These are phyloP conservation scores for Dolichopus griseipennis DNA, from an alignment of 2,888 invertebrate genomes.

Conservation along the genomic window DNA sequence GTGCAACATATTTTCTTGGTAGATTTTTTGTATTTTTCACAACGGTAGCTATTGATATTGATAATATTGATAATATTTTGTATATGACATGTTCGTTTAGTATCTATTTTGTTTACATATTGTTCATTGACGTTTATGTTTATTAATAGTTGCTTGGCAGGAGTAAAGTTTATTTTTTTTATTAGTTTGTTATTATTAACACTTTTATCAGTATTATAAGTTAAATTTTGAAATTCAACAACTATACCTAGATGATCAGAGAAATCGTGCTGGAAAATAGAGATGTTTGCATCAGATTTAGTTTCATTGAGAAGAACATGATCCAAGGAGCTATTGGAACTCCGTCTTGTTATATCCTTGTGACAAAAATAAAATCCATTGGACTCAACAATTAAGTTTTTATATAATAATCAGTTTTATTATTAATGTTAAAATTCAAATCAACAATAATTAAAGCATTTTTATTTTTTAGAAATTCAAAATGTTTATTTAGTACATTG, in stretches of 20 bases:
- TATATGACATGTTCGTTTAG: background rate
- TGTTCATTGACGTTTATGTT: background rate
- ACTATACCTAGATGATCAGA: too few relatives aligned
- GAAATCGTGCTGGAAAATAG: background rate
- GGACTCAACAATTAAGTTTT: background rate
- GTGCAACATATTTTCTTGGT: background rate
- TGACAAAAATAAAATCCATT: background rate
- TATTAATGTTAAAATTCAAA: background rate
- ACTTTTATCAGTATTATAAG: too few relatives aligned
- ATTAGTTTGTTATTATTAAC: too few relatives aligned
- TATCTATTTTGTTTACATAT: background rate
- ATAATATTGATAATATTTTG: background rate
- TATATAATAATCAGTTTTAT: background rate
- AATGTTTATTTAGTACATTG: too few relatives aligned
- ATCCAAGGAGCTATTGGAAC: background rate
- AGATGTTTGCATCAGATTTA: background rate
- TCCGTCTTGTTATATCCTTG: background rate
- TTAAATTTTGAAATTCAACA: background rate
- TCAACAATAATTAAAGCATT: background rate
- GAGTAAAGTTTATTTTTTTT: too few relatives aligned
- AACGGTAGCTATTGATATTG: too few relatives aligned
- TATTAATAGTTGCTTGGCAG: too few relatives aligned
- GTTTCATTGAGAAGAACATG: background rate
- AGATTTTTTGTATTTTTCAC: background rate
- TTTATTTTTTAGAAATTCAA: too few relatives aligned